Percentiles rank a stretch among this genome's conserved stretches.
Evolutionary conservation across 2,113 vertebrate species (phyloP).

Genomic region (Ctenomys sociabilis): DNA sequence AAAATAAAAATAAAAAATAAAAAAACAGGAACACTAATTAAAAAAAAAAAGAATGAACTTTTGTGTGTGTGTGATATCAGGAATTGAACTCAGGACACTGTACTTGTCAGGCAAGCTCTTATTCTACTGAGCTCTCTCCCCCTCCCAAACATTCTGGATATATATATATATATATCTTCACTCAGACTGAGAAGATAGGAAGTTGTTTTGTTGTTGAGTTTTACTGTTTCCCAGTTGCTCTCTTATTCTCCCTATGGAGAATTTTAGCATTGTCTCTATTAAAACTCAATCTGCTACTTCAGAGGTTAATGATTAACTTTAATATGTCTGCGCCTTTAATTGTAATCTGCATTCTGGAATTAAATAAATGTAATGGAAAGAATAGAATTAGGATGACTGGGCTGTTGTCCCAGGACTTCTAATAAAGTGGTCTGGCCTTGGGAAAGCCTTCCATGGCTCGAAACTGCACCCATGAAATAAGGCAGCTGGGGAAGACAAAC

Average conservation of each 20-base stretch:
- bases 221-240: conserved; percentile 65
- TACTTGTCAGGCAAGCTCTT: too few relatives aligned
- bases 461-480: conserved; percentile 12
- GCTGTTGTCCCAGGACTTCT: conserved; percentile 35
- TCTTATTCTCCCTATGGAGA: conserved; percentile 52
- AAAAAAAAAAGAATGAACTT: too few relatives aligned
- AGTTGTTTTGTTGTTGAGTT: conserved; percentile 70
- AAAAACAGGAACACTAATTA: too few relatives aligned
- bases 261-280: conserved; percentile 65
- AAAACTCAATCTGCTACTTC: conserved; percentile 74
- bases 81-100: too few relatives aligned
- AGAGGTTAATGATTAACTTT: conserved; percentile 76
- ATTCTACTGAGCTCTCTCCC: too few relatives aligned
- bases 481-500: neutral
- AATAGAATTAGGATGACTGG: conserved; percentile 64
- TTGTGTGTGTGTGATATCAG: too few relatives aligned
- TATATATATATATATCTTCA: conserved; percentile 56
- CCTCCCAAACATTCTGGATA: conserved; percentile 12
- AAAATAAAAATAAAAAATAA: too few relatives aligned
- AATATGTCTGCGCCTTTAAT: conserved; percentile 69
- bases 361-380: conserved; percentile 75
- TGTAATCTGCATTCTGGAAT: conserved; percentile 67
- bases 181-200: conserved; percentile 43
- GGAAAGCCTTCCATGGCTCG: conserved; percentile 38
- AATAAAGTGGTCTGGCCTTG: conserved; percentile 59